Evolutionary conservation across 2,113 vertebrate genomes (phyloP).

Genomic region (Sapajus apella): DNA sequence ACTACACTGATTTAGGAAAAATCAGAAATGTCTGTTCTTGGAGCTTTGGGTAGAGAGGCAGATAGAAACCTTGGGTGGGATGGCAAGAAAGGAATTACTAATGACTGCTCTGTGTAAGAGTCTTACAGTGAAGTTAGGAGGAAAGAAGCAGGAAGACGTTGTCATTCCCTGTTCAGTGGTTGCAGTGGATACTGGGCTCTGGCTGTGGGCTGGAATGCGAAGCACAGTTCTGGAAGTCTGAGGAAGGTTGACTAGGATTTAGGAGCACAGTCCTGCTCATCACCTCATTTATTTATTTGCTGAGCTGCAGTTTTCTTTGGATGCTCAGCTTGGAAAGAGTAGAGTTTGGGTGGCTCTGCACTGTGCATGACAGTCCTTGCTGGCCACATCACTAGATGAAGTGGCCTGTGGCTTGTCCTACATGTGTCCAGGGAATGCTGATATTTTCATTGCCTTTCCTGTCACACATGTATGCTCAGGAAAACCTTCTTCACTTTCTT

Average conservation of each 20-base stretch:
- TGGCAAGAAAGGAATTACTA: not conserved
- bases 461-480: not conserved
- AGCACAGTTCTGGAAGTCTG: not conserved
- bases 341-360: not conserved
- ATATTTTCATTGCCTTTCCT: not conserved
- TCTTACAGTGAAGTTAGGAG: not conserved
- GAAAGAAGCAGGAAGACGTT: not conserved
- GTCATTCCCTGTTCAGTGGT: not conserved
- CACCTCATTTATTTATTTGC: not conserved
- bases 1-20: not conserved
- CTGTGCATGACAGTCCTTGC: rapidly evolving
- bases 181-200: not conserved
- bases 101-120: not conserved
- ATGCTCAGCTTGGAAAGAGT: too few relatives aligned
- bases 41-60: not conserved
- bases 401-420: rapidly evolving
- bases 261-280: not conserved
- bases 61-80: not conserved
- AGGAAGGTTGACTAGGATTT: not conserved
- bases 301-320: not conserved
- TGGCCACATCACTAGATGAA: rapidly evolving
- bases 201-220: not conserved
- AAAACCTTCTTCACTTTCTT: not conserved
- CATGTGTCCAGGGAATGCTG: not conserved
- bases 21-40: not conserved